Percentiles rank a stretch among this genome's conserved stretches.
These are phyloP conservation scores for Eulemur albifrons DNA, from an alignment of 2,797 vertebrate species.

Conservation along the genomic window DNA sequence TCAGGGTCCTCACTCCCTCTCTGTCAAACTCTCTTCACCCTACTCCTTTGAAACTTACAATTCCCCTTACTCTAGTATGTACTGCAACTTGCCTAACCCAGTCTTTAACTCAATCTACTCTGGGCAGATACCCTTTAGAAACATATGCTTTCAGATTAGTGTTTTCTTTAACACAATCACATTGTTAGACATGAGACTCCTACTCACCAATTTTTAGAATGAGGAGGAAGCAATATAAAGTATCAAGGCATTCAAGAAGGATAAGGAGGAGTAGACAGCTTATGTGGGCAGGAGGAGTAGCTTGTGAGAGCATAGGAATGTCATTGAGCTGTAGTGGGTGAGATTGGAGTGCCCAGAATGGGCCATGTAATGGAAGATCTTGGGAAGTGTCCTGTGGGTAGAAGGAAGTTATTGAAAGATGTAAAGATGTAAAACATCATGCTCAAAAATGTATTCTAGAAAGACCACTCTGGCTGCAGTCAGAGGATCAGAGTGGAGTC, in stretches of 20 bases:
- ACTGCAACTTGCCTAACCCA: not conserved
- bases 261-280: not conserved
- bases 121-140: not conserved
- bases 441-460: not conserved
- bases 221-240: not conserved
- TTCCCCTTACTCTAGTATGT: not conserved
- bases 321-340: not conserved
- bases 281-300: not conserved
- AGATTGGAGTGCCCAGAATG: not conserved
- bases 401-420: not conserved
- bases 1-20: not conserved
- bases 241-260: not conserved
- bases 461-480: not conserved
- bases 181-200: not conserved
- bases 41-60: not conserved
- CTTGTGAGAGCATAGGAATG: not conserved
- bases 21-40: not conserved
- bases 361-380: not conserved
- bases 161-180: slow-evolving; percentile 10
- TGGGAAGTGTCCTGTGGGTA: not conserved
- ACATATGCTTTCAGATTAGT: not conserved
- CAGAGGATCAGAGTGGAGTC: not conserved
- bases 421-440: not conserved
- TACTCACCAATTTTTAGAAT: not conserved
- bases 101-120: not conserved